These are phyloP conservation scores for Ctenomys sociabilis DNA, from an alignment of 2,113 vertebrate genomes.

Conservation along the genomic window DNA sequence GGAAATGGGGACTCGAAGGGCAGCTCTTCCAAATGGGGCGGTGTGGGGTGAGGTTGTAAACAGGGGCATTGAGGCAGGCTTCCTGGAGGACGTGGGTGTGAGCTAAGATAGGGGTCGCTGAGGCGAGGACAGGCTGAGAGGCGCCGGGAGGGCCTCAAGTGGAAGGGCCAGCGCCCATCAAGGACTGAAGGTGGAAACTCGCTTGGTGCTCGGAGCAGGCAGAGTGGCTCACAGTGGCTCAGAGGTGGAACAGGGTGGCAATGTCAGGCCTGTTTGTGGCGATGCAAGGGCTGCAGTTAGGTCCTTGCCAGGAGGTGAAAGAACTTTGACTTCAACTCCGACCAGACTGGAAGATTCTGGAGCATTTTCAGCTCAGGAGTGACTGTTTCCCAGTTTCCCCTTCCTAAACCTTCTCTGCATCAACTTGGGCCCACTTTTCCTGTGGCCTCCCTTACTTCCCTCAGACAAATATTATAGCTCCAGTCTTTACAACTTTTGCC, in stretches of 20 bases:
- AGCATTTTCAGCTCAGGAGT: neutral
- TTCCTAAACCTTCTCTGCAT: fast-evolving
- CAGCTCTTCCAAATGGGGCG: neutral
- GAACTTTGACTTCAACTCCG: neutral
- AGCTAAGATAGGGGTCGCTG: no score
- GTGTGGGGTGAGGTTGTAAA: neutral
- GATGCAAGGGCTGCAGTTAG: fast-evolving
- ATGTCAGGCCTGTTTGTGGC: fast-evolving
- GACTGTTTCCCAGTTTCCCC: neutral
- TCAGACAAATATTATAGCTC: neutral
- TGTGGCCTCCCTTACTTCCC: neutral
- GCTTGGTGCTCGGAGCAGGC: neutral
- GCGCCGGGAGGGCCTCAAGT: neutral
- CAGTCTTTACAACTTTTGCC: neutral
- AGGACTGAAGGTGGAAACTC: neutral
- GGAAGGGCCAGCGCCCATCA: neutral
- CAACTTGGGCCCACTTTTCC: neutral
- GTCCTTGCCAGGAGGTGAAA: neutral
- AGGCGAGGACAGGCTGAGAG: neutral
- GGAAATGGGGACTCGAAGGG: neutral
- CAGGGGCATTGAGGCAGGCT: neutral
- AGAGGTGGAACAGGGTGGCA: fast-evolving
- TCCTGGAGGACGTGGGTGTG: neutral
- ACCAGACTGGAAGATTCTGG: neutral
- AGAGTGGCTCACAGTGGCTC: no score